Evolutionary conservation across 2,888 invertebrate genomes (phyloP).

Genomic region (Drosophila pegasa): DNA sequence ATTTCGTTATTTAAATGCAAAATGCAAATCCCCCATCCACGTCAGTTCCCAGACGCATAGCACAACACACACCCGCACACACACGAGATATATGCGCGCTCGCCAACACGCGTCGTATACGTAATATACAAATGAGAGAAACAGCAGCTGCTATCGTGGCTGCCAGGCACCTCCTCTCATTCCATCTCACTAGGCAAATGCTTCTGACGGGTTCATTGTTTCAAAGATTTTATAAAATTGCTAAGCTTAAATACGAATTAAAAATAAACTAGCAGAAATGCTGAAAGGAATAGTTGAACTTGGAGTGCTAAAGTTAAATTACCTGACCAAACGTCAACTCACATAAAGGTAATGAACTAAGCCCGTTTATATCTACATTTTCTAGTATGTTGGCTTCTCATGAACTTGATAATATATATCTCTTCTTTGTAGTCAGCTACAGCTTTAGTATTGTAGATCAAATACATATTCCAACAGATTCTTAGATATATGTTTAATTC

Average conservation of each 20-base stretch:
- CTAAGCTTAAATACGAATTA: background rate
- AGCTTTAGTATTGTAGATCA: background rate
- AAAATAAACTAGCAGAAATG: background rate
- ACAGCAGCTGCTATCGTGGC: slow-evolving; percentile 19
- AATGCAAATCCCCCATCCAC: slow-evolving; percentile 51
- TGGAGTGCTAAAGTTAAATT: background rate
- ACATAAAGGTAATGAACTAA: background rate
- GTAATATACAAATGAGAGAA: slow-evolving; percentile 38
- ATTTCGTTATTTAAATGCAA: slow-evolving; percentile 76
- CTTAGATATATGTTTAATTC: no score
- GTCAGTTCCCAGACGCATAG: slow-evolving; percentile 45
- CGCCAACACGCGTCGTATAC: slow-evolving; percentile 60
- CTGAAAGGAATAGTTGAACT: background rate
- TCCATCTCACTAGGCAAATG: slow-evolving; percentile 2
- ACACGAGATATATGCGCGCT: slow-evolving; percentile 31
- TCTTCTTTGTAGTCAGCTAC: background rate
- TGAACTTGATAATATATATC: no score
- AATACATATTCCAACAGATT: background rate
- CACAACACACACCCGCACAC: slow-evolving; percentile 26
- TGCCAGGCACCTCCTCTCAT: background rate
- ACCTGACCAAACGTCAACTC: background rate
- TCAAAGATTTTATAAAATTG: slow-evolving; percentile 3
- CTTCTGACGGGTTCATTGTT: slow-evolving; percentile 24
- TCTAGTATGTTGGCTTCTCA: background rate
- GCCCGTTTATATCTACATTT: background rate